Conservation (phyloP, 2,797 vertebrate genomes). For the Gallinago stenura region DNA sequence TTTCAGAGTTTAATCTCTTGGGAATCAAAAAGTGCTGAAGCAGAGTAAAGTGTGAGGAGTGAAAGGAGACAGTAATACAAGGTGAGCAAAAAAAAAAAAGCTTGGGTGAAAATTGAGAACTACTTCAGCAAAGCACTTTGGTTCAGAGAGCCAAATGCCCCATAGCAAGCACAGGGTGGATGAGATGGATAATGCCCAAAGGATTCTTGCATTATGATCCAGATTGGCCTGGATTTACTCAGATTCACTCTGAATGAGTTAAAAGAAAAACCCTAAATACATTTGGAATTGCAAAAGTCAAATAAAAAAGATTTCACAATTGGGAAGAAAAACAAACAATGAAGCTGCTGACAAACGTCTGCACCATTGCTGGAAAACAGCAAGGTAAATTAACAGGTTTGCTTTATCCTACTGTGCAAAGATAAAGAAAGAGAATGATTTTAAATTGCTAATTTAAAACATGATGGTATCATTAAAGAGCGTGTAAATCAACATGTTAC, state of each 20-base stretch:
- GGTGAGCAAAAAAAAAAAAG: not conserved
- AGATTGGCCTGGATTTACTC: not conserved
- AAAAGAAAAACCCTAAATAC: not conserved
- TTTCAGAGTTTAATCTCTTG: not conserved
- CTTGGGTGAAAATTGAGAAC: not conserved
- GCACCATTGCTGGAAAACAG: not conserved
- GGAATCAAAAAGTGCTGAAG: not conserved
- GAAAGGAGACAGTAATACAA: not conserved
- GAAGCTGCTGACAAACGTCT: not conserved
- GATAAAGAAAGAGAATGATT: not conserved
- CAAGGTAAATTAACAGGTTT: constrained; percentile 7
- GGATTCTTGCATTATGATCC: not conserved
- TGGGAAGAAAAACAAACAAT: not conserved
- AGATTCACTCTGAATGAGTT: not conserved
- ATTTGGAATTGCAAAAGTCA: not conserved
- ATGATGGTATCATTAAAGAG: not conserved
- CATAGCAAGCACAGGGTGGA: not conserved
- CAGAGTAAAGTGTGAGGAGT: not conserved
- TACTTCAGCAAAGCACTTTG: not conserved
- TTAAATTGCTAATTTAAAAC: constrained; percentile 2
- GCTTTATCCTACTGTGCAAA: not conserved
- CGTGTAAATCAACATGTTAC: not conserved
- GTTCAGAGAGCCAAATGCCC: not conserved
- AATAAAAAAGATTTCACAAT: not conserved
- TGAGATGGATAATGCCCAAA: not conserved